These are phyloP conservation scores for Cephus pygmeus DNA, from an alignment of 2,888 invertebrate genomes.

Conservation along the genomic window DNA sequence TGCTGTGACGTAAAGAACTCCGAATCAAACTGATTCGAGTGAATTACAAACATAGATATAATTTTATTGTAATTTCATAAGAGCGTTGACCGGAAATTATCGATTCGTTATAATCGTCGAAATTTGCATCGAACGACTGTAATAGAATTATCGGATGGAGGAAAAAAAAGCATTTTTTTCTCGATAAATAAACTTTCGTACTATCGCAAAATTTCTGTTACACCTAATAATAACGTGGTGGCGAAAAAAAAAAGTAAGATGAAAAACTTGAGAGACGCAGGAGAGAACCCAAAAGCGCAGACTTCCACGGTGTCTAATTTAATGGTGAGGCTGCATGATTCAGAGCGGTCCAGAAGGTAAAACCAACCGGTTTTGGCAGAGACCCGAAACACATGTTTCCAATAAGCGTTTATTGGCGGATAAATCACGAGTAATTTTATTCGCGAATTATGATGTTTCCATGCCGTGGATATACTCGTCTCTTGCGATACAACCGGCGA, in stretches of 20 bases:
- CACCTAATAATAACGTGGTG: neutral
- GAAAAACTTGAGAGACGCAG: neutral
- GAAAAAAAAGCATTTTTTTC: too few relatives aligned
- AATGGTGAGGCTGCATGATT: slow-evolving; percentile 52
- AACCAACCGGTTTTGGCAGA: slow-evolving; percentile 57
- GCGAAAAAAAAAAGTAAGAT: neutral
- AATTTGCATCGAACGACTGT: neutral
- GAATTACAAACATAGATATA: neutral
- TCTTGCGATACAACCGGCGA: neutral
- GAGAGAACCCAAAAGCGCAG: slow-evolving; percentile 12
- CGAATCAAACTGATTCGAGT: neutral
- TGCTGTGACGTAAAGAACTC: neutral
- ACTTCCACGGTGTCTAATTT: slow-evolving; percentile 54
- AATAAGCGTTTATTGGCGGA: slow-evolving; percentile 58
- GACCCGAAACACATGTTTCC: slow-evolving; percentile 55
- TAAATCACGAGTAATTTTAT: slow-evolving; percentile 59
- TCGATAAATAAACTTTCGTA: neutral
- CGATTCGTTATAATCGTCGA: neutral
- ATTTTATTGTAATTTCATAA: neutral
- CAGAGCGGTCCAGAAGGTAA: slow-evolving; percentile 33
- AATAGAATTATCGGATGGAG: neutral
- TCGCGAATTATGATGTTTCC: slow-evolving; percentile 55
- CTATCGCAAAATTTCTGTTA: neutral
- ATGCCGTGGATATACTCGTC: slow-evolving; percentile 20
- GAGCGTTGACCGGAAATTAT: neutral